phyloP scores from a whole-genome alignment of 2,797 vertebrate genomes.

The Urocyon cinereoargenteus region DNA sequence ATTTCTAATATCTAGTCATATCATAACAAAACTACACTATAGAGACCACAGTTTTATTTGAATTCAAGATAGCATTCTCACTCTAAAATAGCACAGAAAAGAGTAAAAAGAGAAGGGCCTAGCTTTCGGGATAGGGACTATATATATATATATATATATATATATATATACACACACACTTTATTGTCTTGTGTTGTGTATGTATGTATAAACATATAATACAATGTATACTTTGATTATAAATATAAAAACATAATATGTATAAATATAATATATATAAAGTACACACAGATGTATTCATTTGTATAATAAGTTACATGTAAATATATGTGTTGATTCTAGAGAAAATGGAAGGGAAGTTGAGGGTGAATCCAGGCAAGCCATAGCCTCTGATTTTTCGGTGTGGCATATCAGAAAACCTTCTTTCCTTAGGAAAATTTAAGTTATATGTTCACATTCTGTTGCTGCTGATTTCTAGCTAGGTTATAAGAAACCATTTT shows the following conservation, averaged over 20 bases:
- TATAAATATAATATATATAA: neutral
- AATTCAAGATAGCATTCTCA: neutral
- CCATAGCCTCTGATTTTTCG: neutral
- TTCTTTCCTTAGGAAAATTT: neutral
- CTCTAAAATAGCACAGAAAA: neutral
- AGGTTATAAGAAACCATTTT: neutral
- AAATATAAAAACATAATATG: neutral
- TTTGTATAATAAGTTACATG: neutral
- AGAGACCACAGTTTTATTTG: constrained; percentile 20
- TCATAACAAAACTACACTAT: neutral
- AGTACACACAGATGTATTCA: neutral
- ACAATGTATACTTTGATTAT: neutral
- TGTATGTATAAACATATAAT: neutral
- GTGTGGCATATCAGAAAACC: neutral
- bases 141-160: neutral
- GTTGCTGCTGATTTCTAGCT: neutral
- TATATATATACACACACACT: neutral
- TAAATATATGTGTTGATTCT: neutral
- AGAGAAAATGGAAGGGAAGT: neutral
- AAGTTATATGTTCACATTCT: neutral
- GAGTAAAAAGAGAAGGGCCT: neutral
- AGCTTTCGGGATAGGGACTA: neutral
- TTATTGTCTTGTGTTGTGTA: neutral
- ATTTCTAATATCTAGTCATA: constrained; percentile 55
- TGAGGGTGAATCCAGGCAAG: neutral